A percentile compares a stretch with the other conserved stretches of the same genome.
Evolutionary conservation across 2,113 vertebrate species (phyloP).

Genomic region (Anhinga rufa): DNA sequence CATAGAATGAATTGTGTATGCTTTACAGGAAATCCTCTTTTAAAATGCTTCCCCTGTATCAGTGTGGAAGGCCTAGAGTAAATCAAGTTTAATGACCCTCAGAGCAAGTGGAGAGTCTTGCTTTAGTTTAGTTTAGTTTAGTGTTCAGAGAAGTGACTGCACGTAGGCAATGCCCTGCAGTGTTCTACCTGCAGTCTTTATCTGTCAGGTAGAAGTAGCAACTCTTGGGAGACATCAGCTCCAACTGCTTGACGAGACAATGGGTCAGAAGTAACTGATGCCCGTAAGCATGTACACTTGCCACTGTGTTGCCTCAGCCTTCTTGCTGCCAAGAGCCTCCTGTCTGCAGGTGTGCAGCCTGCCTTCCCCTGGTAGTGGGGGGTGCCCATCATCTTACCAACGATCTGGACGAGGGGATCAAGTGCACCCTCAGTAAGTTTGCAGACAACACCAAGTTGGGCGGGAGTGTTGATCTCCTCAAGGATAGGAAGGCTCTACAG

Average conservation of each 20-base stretch:
- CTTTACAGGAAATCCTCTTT: background rate
- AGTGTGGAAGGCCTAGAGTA: background rate
- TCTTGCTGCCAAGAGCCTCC: background rate
- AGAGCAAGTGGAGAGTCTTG: background rate
- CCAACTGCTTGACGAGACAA: fast-evolving
- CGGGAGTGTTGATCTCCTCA: background rate
- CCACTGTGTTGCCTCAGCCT: fast-evolving
- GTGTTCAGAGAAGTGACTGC: background rate
- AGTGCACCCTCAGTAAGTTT: background rate
- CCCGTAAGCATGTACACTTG: fast-evolving
- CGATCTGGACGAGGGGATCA: too few species aligned
- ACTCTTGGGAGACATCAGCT: background rate
- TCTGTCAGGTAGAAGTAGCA: background rate
- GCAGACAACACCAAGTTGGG: background rate
- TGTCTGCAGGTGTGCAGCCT: background rate
- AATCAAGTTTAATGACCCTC: background rate
- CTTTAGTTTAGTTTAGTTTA: background rate
- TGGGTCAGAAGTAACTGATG: background rate
- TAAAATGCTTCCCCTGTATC: background rate
- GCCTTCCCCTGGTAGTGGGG: background rate
- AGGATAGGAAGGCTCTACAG: background rate
- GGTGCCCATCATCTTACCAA: background rate
- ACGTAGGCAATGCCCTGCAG: background rate
- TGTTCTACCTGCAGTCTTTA: background rate
- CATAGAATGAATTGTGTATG: background rate